Evolutionary conservation across 2,113 vertebrate species (phyloP).

Genomic region (Aldabrachelys gigantea): DNA sequence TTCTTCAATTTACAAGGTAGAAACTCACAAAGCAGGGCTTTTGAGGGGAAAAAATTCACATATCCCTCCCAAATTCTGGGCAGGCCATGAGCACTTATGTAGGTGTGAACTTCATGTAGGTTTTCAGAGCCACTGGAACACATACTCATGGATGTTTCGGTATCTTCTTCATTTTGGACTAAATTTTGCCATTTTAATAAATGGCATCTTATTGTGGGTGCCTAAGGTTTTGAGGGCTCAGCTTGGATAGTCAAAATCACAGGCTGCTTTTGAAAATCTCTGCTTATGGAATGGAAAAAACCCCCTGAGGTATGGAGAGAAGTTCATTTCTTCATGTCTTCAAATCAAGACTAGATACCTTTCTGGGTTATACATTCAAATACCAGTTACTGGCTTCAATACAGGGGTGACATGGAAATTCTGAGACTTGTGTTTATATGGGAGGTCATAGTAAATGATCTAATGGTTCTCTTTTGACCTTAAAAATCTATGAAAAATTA

Average conservation of each 20-base stretch:
- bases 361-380: not conserved
- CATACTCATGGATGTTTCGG: not conserved
- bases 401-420: not conserved
- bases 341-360: not conserved
- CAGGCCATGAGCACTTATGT: not conserved
- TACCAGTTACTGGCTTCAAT: not conserved
- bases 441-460: not conserved
- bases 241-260: not conserved
- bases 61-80: not conserved
- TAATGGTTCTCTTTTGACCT: not conserved
- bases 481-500: not conserved
- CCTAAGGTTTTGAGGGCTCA: not conserved
- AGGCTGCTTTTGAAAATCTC: not conserved
- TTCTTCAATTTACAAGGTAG: not conserved
- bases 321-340: not conserved
- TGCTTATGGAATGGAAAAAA: not conserved
- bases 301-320: not conserved
- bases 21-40: not conserved
- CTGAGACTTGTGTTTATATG: not conserved
- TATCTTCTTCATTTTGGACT: not conserved
- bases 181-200: not conserved
- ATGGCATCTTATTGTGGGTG: not conserved
- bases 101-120: not conserved
- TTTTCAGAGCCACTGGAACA: not conserved
- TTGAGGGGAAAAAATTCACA: not conserved